Evolutionary conservation across 2,797 vertebrate genomes (phyloP).

Genomic region (Gorsachius magnificus): DNA sequence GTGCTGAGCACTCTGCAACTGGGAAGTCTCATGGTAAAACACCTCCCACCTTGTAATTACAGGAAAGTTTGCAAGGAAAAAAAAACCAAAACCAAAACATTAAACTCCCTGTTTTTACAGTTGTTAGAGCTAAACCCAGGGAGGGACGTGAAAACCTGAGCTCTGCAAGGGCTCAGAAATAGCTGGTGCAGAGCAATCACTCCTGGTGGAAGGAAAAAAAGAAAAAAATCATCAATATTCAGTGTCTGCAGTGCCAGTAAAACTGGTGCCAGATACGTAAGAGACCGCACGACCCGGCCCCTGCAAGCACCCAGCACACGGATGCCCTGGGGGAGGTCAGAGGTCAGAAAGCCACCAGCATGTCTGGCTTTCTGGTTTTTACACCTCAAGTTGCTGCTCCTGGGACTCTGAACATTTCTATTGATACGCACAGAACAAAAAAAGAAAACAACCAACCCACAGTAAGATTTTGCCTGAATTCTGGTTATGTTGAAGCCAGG

Average conservation of each 20-base stretch:
- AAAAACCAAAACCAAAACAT: slow-evolving; percentile 1
- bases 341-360: neutral
- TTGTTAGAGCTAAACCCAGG: neutral
- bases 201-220: neutral
- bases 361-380: neutral
- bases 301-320: neutral
- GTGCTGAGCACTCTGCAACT: neutral
- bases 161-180: neutral
- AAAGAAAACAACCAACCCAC: neutral
- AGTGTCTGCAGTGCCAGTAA: neutral
- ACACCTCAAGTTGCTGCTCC: neutral
- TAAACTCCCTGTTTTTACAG: slow-evolving; percentile 53
- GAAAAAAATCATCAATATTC: neutral
- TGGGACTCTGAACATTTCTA: neutral
- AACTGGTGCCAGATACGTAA: accelerated
- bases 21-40: neutral
- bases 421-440: too few relatives aligned
- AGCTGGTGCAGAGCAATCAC: neutral
- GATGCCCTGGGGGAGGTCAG: neutral
- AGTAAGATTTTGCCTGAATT: neutral
- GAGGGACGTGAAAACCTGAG: neutral
- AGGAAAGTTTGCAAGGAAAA: slow-evolving; percentile 73
- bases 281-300: accelerated
- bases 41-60: neutral
- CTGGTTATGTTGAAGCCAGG: neutral